Conservation (phyloP, 2,888 invertebrate genomes). For the Drosophila ezoana region DNA sequence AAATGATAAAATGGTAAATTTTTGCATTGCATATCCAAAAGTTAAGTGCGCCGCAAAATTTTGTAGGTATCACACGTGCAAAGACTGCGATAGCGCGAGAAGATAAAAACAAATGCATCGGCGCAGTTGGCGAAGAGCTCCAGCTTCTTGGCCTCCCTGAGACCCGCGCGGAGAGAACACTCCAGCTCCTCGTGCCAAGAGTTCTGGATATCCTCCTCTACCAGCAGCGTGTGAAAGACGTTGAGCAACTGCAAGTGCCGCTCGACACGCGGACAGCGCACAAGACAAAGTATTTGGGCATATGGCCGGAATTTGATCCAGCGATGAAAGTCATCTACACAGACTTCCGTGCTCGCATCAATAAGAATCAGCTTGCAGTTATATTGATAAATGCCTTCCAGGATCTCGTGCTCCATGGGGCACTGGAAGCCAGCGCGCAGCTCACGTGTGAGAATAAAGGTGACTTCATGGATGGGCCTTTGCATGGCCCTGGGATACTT, state of each 20-base stretch:
- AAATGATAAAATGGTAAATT: background rate
- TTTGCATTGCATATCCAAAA: background rate
- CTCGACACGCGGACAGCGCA: slow-evolving; percentile 66
- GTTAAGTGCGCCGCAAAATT: slow-evolving; percentile 54
- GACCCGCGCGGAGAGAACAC: slow-evolving; percentile 52
- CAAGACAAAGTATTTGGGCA: slow-evolving; percentile 63
- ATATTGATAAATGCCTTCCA: slow-evolving; percentile 59
- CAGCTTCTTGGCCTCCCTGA: slow-evolving; percentile 52
- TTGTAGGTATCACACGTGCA: slow-evolving; percentile 70
- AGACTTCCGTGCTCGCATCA: slow-evolving; percentile 64
- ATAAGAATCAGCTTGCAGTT: slow-evolving; percentile 74
- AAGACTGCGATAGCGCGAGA: slow-evolving; percentile 64
- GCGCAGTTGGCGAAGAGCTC: slow-evolving; percentile 51
- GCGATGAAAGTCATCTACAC: slow-evolving; percentile 61
- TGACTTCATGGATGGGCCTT: slow-evolving; percentile 45
- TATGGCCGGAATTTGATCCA: slow-evolving; percentile 78
- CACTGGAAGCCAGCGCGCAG: slow-evolving; percentile 46
- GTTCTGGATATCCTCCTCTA: slow-evolving; percentile 58
- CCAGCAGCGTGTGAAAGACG: slow-evolving; percentile 52
- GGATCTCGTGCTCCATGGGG: slow-evolving; percentile 60
- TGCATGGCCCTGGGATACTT: slow-evolving; percentile 71
- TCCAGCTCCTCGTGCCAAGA: slow-evolving; percentile 75
- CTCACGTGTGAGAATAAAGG: slow-evolving; percentile 52
- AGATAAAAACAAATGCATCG: slow-evolving; percentile 70
- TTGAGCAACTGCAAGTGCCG: slow-evolving; percentile 58